Conservation (phyloP, 2,797 vertebrate species). For the Lagodon rhomboides region DNA sequence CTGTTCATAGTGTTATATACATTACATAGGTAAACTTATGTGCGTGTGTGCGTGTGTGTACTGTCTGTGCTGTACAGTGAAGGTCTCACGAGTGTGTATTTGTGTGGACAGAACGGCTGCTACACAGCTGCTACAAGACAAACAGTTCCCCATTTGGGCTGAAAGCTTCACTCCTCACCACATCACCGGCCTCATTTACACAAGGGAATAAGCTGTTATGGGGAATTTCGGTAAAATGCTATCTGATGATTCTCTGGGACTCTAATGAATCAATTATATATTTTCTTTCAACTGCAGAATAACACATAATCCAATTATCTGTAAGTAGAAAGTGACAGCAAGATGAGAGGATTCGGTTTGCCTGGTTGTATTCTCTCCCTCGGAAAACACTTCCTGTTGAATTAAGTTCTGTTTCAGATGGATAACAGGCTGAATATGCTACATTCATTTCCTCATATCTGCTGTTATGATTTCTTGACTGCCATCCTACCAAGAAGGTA, state of each 20-base stretch:
- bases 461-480: background rate
- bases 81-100: conserved; percentile 29
- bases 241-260: conserved; percentile 1
- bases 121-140: conserved; percentile 66
- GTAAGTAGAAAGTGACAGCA: background rate
- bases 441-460: background rate
- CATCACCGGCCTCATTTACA: conserved; percentile 20
- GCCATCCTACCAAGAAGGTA: background rate
- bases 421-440: background rate
- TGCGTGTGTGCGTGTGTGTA: conserved; percentile 27
- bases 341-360: background rate
- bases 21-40: conserved; percentile 6
- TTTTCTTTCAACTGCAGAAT: background rate
- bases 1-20: conserved; percentile 1
- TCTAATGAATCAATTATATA: background rate
- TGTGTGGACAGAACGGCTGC: conserved; percentile 54
- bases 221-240: background rate
- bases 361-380: background rate
- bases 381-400: background rate
- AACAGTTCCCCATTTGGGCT: conserved; percentile 53
- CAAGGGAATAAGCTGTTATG: background rate
- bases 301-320: background rate
- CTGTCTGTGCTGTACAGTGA: conserved; percentile 10
- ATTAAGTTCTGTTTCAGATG: background rate
- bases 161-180: conserved; percentile 41